phyloP scores from a whole-genome alignment of 2,797 vertebrate species.

The Delichon dasypus region DNA sequence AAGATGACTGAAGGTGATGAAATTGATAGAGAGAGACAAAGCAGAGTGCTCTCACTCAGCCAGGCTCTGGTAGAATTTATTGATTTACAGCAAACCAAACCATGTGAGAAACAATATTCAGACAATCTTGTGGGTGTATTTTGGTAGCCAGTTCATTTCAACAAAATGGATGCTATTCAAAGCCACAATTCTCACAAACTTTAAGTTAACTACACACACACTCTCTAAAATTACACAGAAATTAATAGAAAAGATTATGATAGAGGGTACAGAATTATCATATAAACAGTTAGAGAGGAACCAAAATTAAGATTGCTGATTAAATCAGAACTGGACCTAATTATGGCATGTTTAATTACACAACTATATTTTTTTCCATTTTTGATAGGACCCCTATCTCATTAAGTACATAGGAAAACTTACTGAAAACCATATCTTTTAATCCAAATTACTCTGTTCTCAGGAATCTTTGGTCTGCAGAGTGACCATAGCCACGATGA shows the following conservation, averaged over 20 bases:
- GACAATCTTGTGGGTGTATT: background rate
- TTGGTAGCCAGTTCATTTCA: background rate
- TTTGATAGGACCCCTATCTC: background rate
- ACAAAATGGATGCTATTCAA: conserved; percentile 1
- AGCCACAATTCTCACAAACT: background rate
- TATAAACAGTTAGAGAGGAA: background rate
- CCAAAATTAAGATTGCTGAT: background rate
- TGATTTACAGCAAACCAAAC: conserved; percentile 3
- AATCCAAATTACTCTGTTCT: background rate
- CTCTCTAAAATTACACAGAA: background rate
- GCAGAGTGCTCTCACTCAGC: background rate
- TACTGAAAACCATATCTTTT: background rate
- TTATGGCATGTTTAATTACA: background rate
- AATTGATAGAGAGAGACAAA: conserved; percentile 18
- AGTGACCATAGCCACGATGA: background rate
- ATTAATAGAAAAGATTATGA: background rate
- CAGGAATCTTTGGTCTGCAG: background rate
- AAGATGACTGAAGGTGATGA: background rate
- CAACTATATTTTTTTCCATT: background rate
- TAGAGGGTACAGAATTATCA: background rate
- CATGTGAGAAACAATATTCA: background rate
- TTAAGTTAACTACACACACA: background rate
- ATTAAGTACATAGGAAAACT: background rate
- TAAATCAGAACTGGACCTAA: background rate
- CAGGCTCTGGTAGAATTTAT: background rate